Evolutionary conservation across 2,888 invertebrate species (phyloP).

Genomic region (Drosophila yooni): DNA sequence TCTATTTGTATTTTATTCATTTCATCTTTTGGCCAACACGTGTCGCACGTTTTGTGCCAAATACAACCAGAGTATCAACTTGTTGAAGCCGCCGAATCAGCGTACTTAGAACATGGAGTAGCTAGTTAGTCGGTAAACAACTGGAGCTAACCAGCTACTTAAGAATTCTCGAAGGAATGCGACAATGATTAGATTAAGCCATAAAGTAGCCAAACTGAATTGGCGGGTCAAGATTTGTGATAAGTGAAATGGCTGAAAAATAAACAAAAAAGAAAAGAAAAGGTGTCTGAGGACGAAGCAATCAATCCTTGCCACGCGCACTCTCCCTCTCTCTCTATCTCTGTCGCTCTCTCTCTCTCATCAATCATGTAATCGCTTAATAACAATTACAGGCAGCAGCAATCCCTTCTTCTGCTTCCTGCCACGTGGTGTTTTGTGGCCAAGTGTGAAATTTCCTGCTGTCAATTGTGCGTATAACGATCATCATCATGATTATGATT

Average conservation of each 20-base stretch:
- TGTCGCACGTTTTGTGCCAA: constrained; percentile 54
- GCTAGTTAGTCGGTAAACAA: background rate
- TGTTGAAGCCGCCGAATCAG: constrained; percentile 49
- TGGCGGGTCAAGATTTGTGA: constrained; percentile 50
- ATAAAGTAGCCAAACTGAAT: constrained; percentile 23
- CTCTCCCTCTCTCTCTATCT: background rate
- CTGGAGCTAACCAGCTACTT: constrained; percentile 15
- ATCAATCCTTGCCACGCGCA: constrained; percentile 61
- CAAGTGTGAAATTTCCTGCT: constrained; percentile 71
- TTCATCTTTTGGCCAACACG: constrained; percentile 52
- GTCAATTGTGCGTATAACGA: constrained; percentile 69
- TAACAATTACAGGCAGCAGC: constrained; percentile 58
- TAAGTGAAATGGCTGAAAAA: constrained; percentile 30
- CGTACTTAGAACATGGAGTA: constrained; percentile 18
- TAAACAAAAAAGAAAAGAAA: background rate
- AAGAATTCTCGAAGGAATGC: constrained; percentile 65
- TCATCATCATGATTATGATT: background rate
- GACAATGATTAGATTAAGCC: constrained; percentile 65
- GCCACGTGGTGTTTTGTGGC: constrained; percentile 65
- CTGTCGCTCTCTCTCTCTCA: constrained; percentile 24
- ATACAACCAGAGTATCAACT: constrained; percentile 31
- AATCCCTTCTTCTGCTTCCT: constrained; percentile 9
- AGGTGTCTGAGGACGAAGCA: constrained; percentile 1
- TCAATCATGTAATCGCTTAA: constrained; percentile 72
- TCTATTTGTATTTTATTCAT: constrained; percentile 13